Conservation (phyloP, 53 echinoderm and acorn worm genomes). For the Apostichopus leukothele region DNA sequence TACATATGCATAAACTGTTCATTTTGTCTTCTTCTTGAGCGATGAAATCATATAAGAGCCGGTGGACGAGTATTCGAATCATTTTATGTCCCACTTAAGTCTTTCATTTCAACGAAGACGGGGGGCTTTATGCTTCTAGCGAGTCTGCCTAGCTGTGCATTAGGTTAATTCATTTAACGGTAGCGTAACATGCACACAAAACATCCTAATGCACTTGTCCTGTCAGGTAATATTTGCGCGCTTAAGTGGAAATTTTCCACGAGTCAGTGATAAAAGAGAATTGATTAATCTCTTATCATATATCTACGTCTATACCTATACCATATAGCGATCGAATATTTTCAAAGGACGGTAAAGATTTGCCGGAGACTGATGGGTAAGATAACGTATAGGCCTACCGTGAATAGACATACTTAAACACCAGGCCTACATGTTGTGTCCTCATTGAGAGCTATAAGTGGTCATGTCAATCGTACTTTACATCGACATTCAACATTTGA, state of each 20-base stretch:
- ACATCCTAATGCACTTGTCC: neutral
- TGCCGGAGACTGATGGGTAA: too few relatives aligned
- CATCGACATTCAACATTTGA: conserved; percentile 1
- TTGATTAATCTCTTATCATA: neutral
- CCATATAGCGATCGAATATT: too few relatives aligned
- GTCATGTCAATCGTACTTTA: conserved; percentile 11
- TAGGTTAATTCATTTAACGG: conserved; percentile 2
- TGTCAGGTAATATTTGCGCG: conserved; percentile 10
- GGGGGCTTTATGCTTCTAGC: neutral
- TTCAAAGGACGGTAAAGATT: too few relatives aligned
- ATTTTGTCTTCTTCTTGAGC: neutral
- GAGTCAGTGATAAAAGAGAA: conserved; percentile 11
- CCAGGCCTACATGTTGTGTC: neutral
- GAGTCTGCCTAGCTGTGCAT: conserved; percentile 11
- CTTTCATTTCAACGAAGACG: neutral
- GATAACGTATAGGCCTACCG: neutral
- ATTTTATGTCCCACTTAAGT: conserved; percentile 14
- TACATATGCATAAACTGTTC: neutral
- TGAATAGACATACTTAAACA: neutral
- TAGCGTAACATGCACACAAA: neutral
- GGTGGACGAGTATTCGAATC: neutral
- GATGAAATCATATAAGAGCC: neutral
- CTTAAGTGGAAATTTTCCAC: conserved; percentile 14
- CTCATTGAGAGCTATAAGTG: conserved; percentile 8
- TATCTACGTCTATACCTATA: neutral